Evolutionary conservation across 2,888 invertebrate species (phyloP).

Genomic region (Oxystoma pomonae): DNA sequence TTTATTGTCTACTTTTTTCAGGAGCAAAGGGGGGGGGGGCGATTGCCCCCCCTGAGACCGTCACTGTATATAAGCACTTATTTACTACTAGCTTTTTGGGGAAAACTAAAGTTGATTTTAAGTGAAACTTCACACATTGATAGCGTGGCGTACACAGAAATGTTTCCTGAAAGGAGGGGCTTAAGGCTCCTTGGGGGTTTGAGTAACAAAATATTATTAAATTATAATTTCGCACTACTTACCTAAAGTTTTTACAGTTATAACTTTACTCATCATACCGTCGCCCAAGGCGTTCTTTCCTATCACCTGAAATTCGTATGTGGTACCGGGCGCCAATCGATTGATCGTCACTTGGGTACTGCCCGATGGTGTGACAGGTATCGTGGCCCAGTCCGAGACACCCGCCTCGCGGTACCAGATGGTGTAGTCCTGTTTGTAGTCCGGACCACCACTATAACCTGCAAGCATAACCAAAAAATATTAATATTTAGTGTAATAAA

Average conservation of each 20-base stretch:
- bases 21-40: too few species aligned
- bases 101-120: too few species aligned
- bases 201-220: too few species aligned
- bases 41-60: too few species aligned
- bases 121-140: too few species aligned
- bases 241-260: constrained; percentile 88
- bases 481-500: too few species aligned
- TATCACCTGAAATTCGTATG: constrained; percentile 94
- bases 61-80: too few species aligned
- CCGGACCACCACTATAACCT: constrained; percentile 91
- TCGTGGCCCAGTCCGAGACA: constrained; percentile 86
- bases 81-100: too few species aligned
- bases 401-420: constrained; percentile 92
- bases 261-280: constrained; percentile 92
- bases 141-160: neutral
- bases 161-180: too few species aligned
- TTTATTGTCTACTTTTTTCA: too few species aligned
- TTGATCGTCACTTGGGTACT: constrained; percentile 88
- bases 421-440: constrained; percentile 86
- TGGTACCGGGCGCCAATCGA: constrained; percentile 82
- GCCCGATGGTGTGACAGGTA: constrained; percentile 89
- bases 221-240: too few species aligned
- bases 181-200: too few species aligned
- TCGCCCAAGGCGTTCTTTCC: constrained; percentile 93
- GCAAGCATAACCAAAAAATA: neutral